Conservation (phyloP, 2,113 vertebrate species). For the Aepyceros melampus region DNA sequence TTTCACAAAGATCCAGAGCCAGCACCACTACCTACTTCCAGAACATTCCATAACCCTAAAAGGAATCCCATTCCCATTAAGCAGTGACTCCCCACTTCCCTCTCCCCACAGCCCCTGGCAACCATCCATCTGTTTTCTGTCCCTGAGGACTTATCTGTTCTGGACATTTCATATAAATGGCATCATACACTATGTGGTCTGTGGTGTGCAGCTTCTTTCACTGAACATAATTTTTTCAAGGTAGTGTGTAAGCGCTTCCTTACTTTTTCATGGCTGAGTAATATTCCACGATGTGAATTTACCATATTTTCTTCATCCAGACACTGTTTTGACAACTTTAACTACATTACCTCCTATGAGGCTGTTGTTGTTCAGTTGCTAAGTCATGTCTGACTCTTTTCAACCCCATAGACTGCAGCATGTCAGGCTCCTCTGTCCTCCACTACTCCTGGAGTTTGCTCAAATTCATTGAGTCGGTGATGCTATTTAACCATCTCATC, state of each 20-base stretch:
- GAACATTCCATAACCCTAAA: neutral
- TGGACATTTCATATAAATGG: neutral
- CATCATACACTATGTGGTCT: neutral
- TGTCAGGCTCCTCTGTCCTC: neutral
- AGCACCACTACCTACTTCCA: neutral
- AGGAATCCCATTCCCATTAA: neutral
- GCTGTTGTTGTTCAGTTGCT: neutral
- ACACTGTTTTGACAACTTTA: neutral
- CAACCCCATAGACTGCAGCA: neutral
- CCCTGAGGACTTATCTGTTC: neutral
- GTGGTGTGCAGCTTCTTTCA: neutral
- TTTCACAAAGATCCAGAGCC: neutral
- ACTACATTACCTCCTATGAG: neutral
- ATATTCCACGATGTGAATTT: accelerated
- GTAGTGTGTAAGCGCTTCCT: accelerated
- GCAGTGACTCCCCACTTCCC: neutral
- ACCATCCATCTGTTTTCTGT: neutral
- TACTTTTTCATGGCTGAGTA: neutral
- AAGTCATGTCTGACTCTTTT: neutral
- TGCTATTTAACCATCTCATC: neutral
- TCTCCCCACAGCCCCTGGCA: neutral
- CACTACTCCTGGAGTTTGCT: neutral
- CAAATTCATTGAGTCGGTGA: neutral
- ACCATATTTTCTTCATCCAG: neutral
- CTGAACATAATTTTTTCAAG: neutral